Evolutionary conservation across 92 coral and sea anemone species (phyloP), one percentile per base, ranked within the genome.

Genomic region (Paramuricea clavata): DNA sequence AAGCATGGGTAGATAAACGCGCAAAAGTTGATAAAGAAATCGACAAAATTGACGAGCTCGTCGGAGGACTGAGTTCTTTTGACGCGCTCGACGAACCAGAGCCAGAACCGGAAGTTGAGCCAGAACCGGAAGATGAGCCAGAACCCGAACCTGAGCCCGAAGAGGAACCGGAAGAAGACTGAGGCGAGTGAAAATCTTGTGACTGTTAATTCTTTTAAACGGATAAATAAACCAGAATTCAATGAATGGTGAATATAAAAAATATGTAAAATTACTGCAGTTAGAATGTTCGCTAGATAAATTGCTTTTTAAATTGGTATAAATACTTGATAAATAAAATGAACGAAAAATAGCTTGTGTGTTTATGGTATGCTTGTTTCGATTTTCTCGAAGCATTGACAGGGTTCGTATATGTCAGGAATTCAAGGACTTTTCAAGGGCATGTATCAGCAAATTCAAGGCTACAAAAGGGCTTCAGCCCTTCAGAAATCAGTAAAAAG

Each of bases 41-140:
- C 39, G 54, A 26, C 16, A 79, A 22, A 39, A 79, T 79, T 15
- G 84, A 79, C 43, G 84, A 79, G 2, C 67, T 79, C 34, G 84
- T 79, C 4, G 16, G 28, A 6, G 50, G 31, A 26, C 2, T 72
- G 54, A 21, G 10, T 7, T 16, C 54, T 7, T 0, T 36, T 3
- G 68, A 76, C 33, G 21, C 16, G 23, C 43, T 3, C 52, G 83
- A 54, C 26, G 44, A 34, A 22, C 78, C 50, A 10, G 77, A 71
- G 54, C 77, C 77, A 21, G 56, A 72, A 39, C 62, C 68, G 4
- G 68, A 60, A 13, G 1, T 0, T 23, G 64, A 56, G 64, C n/a
- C n/a, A n/a, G n/a, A n/a, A 10, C 23, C 5, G 26, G 2, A 56
- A 21, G 0, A 0, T 23, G 64, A 56, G 64, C 23, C 57, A 5